Percentiles rank a stretch among this genome's conserved stretches.
Conservation (phyloP, 1,140 invertebrate genomes). For the Chironomus tepperi region DNA sequence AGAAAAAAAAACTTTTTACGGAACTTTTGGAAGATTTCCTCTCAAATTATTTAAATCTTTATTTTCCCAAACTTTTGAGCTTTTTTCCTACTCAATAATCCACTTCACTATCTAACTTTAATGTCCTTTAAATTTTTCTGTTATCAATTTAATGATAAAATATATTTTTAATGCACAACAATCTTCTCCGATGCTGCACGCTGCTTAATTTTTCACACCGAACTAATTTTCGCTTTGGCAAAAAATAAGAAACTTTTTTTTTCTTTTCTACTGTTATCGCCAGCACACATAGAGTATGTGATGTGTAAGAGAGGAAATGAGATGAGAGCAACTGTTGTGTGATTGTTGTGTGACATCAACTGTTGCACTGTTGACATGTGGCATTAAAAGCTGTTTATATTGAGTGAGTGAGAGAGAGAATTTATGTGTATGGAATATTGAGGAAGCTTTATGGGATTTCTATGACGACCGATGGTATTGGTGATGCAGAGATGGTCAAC, state of each 20-base stretch:
- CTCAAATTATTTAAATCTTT: background rate
- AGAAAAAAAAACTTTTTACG: background rate
- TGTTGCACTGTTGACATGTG: background rate
- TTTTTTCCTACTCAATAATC: background rate
- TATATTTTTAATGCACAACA: background rate
- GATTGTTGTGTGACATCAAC: background rate
- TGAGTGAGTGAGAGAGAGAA: too few relatives aligned
- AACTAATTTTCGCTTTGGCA: slow-evolving; percentile 21
- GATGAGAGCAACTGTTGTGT: background rate
- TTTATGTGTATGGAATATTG: too few relatives aligned
- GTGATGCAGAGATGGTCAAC: too few relatives aligned
- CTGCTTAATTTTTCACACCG: slow-evolving; percentile 20
- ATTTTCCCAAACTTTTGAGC: background rate
- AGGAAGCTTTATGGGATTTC: too few relatives aligned
- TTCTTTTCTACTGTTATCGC: slow-evolving; percentile 1
- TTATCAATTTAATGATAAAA: background rate
- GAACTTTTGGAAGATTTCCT: background rate
- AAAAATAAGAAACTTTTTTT: slow-evolving; percentile 19
- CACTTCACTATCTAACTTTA: background rate
- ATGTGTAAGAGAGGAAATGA: background rate
- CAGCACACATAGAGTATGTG: background rate
- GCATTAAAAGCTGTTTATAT: too few relatives aligned
- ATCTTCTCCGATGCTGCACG: background rate
- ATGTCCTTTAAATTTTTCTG: background rate
- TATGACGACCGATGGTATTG: too few relatives aligned